Evolutionary conservation across 1,140 invertebrate species (phyloP).

Genomic region (Ylistrum balloti): DNA sequence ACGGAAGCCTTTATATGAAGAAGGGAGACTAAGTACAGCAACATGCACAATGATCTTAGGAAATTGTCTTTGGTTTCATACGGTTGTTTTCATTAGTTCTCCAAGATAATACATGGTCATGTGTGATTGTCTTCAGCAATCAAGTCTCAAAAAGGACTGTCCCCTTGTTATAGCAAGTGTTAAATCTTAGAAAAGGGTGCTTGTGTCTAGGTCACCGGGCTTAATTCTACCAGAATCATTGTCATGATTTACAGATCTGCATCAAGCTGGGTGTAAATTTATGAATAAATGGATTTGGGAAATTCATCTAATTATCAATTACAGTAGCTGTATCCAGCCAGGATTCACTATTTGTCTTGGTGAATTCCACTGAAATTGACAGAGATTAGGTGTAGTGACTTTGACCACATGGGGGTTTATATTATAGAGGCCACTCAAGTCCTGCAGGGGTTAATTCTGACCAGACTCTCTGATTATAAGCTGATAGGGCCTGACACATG

Average conservation of each 20-base stretch:
- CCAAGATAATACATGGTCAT: background rate
- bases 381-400: background rate
- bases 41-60: background rate
- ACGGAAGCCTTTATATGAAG: background rate
- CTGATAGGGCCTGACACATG: slow-evolving; percentile 30
- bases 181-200: background rate
- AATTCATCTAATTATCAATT: slow-evolving; percentile 29
- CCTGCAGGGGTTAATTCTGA: background rate
- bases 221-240: background rate
- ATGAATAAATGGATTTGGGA: background rate
- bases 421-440: background rate
- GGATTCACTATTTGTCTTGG: slow-evolving; percentile 15
- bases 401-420: background rate
- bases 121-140: background rate
- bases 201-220: background rate
- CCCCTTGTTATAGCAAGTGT: background rate
- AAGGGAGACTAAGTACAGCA: background rate
- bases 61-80: background rate
- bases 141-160: background rate
- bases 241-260: background rate
- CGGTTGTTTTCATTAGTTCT: background rate
- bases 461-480: background rate
- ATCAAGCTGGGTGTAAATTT: slow-evolving; percentile 11
- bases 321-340: slow-evolving; percentile 1
- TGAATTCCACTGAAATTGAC: background rate